Percentiles rank a stretch among this genome's conserved stretches.
phyloP scores from a whole-genome alignment of 2,113 vertebrate genomes.

The Rattus norvegicus region DNA sequence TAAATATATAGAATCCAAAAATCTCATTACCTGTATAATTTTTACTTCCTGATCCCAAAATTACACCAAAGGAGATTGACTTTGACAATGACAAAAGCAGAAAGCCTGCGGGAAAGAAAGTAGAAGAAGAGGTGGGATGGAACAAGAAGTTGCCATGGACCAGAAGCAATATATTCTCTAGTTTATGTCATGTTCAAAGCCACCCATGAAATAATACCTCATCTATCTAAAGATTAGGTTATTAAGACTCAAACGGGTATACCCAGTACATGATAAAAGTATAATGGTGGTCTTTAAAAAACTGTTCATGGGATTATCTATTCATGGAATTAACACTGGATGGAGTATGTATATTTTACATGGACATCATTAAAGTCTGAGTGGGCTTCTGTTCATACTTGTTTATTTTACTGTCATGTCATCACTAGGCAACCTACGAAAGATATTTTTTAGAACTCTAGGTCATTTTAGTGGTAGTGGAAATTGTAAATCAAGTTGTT shows the following conservation, averaged over 20 bases:
- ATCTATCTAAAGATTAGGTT: background rate
- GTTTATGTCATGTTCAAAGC: background rate
- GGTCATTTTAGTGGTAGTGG: conserved; percentile 45
- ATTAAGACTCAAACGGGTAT: background rate
- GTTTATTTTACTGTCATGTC: conserved; percentile 30
- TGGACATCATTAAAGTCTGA: background rate
- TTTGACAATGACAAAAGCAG: background rate
- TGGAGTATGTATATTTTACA: background rate
- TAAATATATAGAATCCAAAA: background rate
- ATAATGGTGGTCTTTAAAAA: background rate
- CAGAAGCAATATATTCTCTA: background rate
- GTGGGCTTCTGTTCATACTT: conserved; percentile 18
- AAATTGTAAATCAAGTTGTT: conserved; percentile 61
- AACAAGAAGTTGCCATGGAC: background rate
- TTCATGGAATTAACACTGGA: background rate
- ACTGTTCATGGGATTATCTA: background rate
- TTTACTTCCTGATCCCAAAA: background rate
- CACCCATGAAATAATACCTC: background rate
- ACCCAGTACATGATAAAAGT: fast-evolving
- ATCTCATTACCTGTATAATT: background rate
- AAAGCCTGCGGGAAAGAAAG: background rate
- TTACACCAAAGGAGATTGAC: background rate
- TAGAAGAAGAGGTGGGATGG: background rate
- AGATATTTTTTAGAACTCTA: conserved; percentile 54
- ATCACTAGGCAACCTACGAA: background rate